Evolutionary conservation across 2,888 invertebrate genomes (phyloP), one percentile per base, ranked within the genome.

Genomic region (Plagodis pulveraria): DNA sequence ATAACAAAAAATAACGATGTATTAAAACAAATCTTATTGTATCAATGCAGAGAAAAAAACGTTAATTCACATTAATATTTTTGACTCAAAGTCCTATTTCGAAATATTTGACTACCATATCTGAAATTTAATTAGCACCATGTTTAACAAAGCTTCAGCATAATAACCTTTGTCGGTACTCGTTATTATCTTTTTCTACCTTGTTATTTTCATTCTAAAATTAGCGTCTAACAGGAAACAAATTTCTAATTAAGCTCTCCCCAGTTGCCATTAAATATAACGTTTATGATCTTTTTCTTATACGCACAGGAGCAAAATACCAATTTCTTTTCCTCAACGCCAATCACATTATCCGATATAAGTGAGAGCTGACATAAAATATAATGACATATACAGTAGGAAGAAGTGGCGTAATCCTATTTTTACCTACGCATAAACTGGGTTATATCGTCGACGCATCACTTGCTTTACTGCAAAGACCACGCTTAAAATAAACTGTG

Each of bases 401-500:
- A 65, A 64, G 51, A 66, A 63, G 59, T 60, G 62, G 57, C 56
- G 63, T 57, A 58, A 66, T 61, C 57, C 66, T 68, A 68, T 68
- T 66, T 68, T 61, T 68, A 66, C 61, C 47, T 47, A 56, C 64
- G 52, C 70, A 74, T 77, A 76, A 67, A 72, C 68, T 68, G 66
- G 70, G 77, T 71, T 70, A 73, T 72, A 69, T 72, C 71, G 70
- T 53, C 61, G 55, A 56, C 70, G 74, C 74, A 67, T 60, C 61
- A 62, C 64, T 68, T 70, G 69, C 65, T 63, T 64, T 63, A 64
- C 71, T 65, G 66, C 63, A 64, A 65, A 65, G 69, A 63, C 59
- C 47, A 70, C 66, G 64, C 67, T 72, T 63, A 72, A 76, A 77
- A 76, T 78, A 75, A 74, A 71, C 68, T 66, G 45, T 70, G 71